These are phyloP conservation scores for Solen grandis DNA, from an alignment of 1,140 invertebrate species.

Conservation along the genomic window DNA sequence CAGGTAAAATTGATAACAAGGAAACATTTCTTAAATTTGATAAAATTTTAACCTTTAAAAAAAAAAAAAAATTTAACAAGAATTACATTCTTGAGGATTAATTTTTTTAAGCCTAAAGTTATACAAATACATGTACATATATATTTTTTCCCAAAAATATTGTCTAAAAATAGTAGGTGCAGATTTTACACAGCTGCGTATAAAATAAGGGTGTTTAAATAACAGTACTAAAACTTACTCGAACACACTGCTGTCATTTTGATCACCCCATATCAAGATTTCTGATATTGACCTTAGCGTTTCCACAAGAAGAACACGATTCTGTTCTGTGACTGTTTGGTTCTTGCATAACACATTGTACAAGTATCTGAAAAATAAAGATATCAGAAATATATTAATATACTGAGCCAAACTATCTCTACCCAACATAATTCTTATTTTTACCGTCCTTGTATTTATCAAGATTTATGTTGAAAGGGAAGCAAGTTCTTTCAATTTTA, in stretches of 20 bases:
- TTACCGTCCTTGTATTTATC: neutral
- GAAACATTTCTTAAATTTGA: too few relatives aligned
- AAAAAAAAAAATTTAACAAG: too few relatives aligned
- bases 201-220: too few relatives aligned
- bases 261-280: slow-evolving; percentile 99
- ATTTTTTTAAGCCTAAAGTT: too few relatives aligned
- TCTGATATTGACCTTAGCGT: slow-evolving; percentile 98
- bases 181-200: too few relatives aligned
- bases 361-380: slow-evolving; percentile 87
- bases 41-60: too few relatives aligned
- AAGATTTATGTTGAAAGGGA: neutral
- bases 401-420: neutral
- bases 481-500: neutral
- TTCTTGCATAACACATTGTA: slow-evolving; percentile 98
- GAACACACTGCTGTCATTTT: slow-evolving; percentile 99
- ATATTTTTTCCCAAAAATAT: too few relatives aligned
- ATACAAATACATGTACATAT: too few relatives aligned
- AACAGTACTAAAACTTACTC: slow-evolving; percentile 95
- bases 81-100: too few relatives aligned
- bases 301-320: slow-evolving; percentile 97
- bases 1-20: too few relatives aligned
- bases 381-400: neutral
- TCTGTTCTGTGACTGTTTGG: slow-evolving; percentile 97
- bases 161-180: too few relatives aligned
- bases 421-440: neutral